phyloP scores from a whole-genome alignment of 2,113 vertebrate genomes.

The Azemiops feae region DNA sequence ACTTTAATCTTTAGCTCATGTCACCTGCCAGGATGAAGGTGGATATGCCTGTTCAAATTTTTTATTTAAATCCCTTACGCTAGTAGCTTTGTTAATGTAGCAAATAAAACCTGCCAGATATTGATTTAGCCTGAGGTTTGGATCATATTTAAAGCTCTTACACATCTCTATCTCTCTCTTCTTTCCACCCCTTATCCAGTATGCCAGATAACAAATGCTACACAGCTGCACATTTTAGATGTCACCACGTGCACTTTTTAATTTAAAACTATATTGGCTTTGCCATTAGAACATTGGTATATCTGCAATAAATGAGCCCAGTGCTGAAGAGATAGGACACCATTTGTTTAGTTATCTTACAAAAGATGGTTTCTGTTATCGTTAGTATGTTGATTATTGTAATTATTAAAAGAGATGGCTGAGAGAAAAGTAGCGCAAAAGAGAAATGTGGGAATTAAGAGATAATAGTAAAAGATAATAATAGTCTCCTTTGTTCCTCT shows the following conservation, averaged over 20 bases:
- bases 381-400: constrained; percentile 66
- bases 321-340: constrained; percentile 55
- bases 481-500: constrained; percentile 60
- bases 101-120: constrained; percentile 34
- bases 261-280: constrained; percentile 70
- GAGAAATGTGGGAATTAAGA: constrained; percentile 58
- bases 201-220: constrained; percentile 36
- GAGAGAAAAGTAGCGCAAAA: constrained; percentile 46
- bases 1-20: constrained; percentile 46
- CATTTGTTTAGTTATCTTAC: constrained; percentile 68
- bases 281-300: constrained; percentile 55
- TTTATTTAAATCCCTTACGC: constrained; percentile 53
- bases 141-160: neutral
- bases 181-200: constrained; percentile 36
- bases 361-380: constrained; percentile 70
- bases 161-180: neutral
- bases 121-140: constrained; percentile 20
- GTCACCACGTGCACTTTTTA: constrained; percentile 54
- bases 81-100: constrained; percentile 37
- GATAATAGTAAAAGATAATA: constrained; percentile 68
- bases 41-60: constrained; percentile 50
- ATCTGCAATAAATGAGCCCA: constrained; percentile 54
- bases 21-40: constrained; percentile 36
- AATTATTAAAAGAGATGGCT: constrained; percentile 67
- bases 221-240: constrained; percentile 42